Evolutionary conservation across 35 echinoderm and acorn worm species (phyloP).

Genomic region (Apostichopus japonicus): DNA sequence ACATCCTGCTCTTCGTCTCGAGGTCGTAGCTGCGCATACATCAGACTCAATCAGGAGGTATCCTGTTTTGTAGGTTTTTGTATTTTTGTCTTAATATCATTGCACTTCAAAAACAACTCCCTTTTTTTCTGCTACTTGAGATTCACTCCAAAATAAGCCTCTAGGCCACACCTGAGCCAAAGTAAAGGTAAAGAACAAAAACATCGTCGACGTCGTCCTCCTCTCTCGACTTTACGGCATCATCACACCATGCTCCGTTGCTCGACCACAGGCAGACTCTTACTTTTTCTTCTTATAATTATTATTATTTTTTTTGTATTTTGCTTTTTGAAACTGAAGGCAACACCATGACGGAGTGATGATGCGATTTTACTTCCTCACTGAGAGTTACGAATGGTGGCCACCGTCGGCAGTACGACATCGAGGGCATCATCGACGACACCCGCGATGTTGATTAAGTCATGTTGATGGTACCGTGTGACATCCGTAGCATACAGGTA

Average conservation of each 20-base stretch:
- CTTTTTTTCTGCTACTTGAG: not conserved
- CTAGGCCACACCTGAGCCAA: not conserved
- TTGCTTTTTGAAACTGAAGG: not conserved
- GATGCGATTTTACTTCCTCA: not conserved
- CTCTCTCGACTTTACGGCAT: not conserved
- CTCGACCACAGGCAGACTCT: not conserved
- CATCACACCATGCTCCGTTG: not conserved
- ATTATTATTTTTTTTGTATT: not conserved
- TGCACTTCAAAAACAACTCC: not conserved
- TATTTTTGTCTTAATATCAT: not conserved
- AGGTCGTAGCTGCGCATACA: no score
- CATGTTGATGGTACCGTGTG: not conserved
- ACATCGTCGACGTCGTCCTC: not conserved
- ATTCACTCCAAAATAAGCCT: conserved; percentile 14
- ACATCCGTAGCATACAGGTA: not conserved
- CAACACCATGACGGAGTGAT: not conserved
- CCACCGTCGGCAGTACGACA: not conserved
- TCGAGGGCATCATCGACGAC: not conserved
- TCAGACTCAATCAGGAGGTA: not conserved
- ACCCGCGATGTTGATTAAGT: not conserved
- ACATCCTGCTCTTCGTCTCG: no score
- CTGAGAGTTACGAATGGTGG: not conserved
- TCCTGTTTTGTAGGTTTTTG: not conserved
- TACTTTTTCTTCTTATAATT: not conserved
- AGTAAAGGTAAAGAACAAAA: not conserved